Evolutionary conservation across 2,113 vertebrate genomes (phyloP), one percentile per base, ranked within the genome.

Genomic region (Callipepla californica): DNA sequence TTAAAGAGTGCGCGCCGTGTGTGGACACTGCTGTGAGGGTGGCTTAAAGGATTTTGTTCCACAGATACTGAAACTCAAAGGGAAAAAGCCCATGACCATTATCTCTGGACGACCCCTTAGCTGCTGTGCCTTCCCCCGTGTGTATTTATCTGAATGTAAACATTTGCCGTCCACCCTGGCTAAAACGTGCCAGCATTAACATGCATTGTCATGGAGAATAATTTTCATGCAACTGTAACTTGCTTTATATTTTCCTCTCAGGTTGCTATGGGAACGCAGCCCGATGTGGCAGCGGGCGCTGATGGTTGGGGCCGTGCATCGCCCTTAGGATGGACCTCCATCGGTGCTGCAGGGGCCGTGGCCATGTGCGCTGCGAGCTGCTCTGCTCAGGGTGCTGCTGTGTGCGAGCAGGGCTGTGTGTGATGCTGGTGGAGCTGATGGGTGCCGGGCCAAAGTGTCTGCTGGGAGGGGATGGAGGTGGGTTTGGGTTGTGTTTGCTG

Each of bases 171-270:
- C 51, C 51, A 30, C 28, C 28, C 26, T 30, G 51, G 51, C 28
- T 53, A 9, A 94, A 90, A 96, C 16, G 91, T 84, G 94, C 61
- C n/a, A 44, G 18, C 83, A 88, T 97, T 97, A 94, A 95, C 93
- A 96, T 94, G 90, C 78, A 96, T 96, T 98, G 96, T 97, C 95
- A 96, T 93, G 93, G 93, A 97, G 96, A 96, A 95, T 96, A 96
- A 95, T 98, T 97, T 97, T 97, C 89, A 91, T 94, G 92, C 97
- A 96, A 96, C 96, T 95, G 90, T 96, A 94, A 95, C 95, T 97
- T 96, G 96, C 96, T 97, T 95, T 96, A 77, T 97, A 96, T 89
- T 97, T 97, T 95, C 87, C 93, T 91, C 68, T 83, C 91, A 57
- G 92, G 96, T 98, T 97, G 94, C 96, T 96, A 81, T 97, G 65